Evolutionary conservation across 2,113 vertebrate genomes (phyloP).

Genomic region (Hippocampus zosterae): DNA sequence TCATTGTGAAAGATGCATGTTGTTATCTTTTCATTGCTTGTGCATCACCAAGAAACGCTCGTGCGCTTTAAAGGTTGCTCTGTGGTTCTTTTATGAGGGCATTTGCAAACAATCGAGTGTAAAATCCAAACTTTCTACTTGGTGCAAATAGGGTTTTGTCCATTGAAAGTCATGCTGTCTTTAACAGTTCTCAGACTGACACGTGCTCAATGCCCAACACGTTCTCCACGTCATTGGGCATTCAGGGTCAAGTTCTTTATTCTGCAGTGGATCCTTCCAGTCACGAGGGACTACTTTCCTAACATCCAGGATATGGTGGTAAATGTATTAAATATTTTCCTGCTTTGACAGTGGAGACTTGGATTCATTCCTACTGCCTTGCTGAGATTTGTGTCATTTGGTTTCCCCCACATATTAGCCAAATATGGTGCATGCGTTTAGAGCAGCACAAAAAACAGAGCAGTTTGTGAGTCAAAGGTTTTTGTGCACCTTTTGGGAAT

Average conservation of each 20-base stretch:
- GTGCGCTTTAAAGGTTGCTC: background rate
- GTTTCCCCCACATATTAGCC: background rate
- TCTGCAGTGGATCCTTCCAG: conserved; percentile 8
- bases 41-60: background rate
- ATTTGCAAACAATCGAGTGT: background rate
- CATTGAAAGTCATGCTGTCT: background rate
- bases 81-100: background rate
- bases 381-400: conserved; percentile 7
- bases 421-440: conserved; percentile 1
- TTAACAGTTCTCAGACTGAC: background rate
- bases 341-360: conserved; percentile 11
- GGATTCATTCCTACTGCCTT: conserved; percentile 6
- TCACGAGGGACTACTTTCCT: conserved; percentile 6
- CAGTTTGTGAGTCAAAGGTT: background rate
- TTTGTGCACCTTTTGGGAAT: background rate
- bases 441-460: background rate
- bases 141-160: background rate
- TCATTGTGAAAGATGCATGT: too few species aligned
- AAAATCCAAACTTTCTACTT: background rate
- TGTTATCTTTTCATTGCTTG: background rate
- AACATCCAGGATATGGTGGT: conserved; percentile 10
- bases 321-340: conserved; percentile 10
- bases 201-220: background rate
- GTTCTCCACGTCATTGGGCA: background rate
- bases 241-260: conserved; percentile 1